These are phyloP conservation scores for Acanthopagrus latus DNA, from an alignment of 2,797 vertebrate species.

Conservation along the genomic window DNA sequence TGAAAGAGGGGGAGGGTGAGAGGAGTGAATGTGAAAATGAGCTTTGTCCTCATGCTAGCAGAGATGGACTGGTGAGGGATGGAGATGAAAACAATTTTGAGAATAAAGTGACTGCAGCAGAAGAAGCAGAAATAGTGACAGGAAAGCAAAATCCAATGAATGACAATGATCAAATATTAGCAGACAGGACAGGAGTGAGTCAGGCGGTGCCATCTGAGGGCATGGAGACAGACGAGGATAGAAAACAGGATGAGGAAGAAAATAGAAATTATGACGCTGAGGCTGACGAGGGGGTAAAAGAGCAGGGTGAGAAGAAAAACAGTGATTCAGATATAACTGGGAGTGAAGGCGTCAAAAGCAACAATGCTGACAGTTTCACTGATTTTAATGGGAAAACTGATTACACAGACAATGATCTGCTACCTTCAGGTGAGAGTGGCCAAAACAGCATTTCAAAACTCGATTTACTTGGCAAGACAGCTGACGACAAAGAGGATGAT, in stretches of 20 bases:
- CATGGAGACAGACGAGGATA: background rate
- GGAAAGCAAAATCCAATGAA: background rate
- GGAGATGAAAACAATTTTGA: background rate
- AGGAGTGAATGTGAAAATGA: conserved; percentile 17
- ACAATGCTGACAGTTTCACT: background rate
- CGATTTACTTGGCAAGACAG: background rate
- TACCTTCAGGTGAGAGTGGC: background rate
- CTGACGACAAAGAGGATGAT: background rate
- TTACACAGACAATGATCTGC: conserved; percentile 16
- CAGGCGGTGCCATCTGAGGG: background rate
- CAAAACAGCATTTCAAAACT: background rate
- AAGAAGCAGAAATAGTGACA: background rate
- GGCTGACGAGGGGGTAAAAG: background rate
- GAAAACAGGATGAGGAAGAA: background rate
- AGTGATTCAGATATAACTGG: background rate
- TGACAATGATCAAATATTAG: background rate
- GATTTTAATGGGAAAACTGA: background rate
- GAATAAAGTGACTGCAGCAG: background rate
- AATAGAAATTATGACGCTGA: background rate
- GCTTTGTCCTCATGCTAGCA: background rate
- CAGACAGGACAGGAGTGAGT: conserved; percentile 1
- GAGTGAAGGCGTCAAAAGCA: background rate
- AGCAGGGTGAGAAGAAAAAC: background rate
- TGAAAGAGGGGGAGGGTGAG: background rate
- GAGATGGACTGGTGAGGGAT: background rate